These are phyloP conservation scores for Galemys pyrenaicus DNA, from an alignment of 2,113 vertebrate genomes.

Conservation along the genomic window DNA sequence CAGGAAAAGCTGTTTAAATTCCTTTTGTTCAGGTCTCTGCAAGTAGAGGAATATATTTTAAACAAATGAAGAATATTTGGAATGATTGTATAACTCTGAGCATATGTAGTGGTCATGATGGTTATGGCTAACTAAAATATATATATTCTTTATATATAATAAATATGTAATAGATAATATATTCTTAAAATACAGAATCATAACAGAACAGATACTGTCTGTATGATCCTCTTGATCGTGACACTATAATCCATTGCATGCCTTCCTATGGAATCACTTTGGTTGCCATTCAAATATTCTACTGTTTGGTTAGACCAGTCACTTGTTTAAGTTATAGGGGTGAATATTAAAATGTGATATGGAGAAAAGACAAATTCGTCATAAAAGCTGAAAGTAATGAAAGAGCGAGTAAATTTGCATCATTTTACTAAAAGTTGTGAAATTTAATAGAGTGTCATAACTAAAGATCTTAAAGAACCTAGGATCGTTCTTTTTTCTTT, in stretches of 20 bases:
- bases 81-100: background rate
- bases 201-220: background rate
- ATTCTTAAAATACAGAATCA: background rate
- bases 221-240: background rate
- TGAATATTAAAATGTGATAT: background rate
- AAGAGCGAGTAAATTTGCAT: background rate
- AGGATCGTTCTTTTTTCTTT: background rate
- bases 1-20: background rate
- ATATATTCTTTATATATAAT: too few species aligned
- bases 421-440: background rate
- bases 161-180: too few species aligned
- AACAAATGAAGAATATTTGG: background rate
- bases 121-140: too few species aligned
- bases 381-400: background rate
- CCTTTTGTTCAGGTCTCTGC: background rate
- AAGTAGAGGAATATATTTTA: background rate
- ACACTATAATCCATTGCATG: background rate
- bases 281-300: background rate
- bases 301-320: background rate
- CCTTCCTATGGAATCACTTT: background rate
- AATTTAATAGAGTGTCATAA: background rate
- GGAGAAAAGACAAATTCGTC: background rate
- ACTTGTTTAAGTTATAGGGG: background rate
- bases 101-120: background rate
- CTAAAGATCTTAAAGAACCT: background rate